phyloP scores from a whole-genome alignment of 2,113 vertebrate genomes.

The Elgaria multicarinata region DNA sequence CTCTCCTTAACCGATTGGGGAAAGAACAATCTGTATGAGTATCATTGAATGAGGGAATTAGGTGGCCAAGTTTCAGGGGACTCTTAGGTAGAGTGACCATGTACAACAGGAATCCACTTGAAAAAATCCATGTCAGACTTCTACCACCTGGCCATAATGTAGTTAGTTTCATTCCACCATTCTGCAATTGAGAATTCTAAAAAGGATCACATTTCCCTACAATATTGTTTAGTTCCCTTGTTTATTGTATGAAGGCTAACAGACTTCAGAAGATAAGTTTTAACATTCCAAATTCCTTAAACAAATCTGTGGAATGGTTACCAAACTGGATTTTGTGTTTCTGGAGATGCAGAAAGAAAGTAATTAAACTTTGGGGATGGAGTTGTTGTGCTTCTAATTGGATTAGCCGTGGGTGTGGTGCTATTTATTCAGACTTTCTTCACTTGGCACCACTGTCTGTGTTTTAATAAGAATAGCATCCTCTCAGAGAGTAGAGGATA shows the following conservation, averaged over 20 bases:
- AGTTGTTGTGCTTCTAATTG: background rate
- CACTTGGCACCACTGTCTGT: background rate
- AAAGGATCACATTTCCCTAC: too few relatives aligned
- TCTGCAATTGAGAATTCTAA: too few relatives aligned
- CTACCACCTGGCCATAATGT: background rate
- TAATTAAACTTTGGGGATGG: background rate
- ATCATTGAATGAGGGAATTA: background rate
- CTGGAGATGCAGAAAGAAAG: background rate
- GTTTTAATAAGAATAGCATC: background rate
- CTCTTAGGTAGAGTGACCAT: too few relatives aligned
- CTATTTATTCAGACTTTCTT: conserved; percentile 19
- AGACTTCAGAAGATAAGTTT: background rate
- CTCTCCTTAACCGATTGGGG: rapidly evolving
- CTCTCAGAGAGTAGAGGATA: background rate
- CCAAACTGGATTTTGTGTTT: background rate
- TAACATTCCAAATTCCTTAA: background rate
- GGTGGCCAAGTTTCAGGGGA: too few relatives aligned
- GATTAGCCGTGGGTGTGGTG: background rate
- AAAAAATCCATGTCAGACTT: background rate
- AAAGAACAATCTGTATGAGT: background rate
- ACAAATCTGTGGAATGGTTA: background rate
- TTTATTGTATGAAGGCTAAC: background rate
- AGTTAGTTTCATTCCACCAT: too few relatives aligned
- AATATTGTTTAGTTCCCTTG: background rate
- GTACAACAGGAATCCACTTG: background rate